A percentile compares a stretch with the other conserved stretches of the same genome.
phyloP scores from a whole-genome alignment of 2,888 invertebrate species.

The Ormyrus nitidulus region DNA sequence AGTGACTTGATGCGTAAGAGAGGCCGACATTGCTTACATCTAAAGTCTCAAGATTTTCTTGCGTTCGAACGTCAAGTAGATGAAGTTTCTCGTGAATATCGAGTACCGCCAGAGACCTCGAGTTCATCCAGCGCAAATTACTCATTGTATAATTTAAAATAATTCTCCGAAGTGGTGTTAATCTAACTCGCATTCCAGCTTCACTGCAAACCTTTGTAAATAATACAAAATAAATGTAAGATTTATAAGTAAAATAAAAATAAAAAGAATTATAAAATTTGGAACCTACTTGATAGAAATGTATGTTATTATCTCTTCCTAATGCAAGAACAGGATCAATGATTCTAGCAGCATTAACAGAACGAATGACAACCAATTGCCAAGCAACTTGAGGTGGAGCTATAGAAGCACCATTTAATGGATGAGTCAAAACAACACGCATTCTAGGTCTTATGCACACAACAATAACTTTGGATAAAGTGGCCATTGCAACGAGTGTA shows the following conservation, averaged over 20 bases:
- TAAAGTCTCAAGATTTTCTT: constrained; percentile 89
- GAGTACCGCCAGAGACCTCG: constrained; percentile 88
- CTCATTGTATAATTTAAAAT: constrained; percentile 84
- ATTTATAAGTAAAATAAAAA: background rate
- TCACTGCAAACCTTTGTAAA: constrained; percentile 76
- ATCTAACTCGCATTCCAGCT: constrained; percentile 78
- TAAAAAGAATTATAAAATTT: background rate
- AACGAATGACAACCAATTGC: constrained; percentile 92
- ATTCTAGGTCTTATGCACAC: constrained; percentile 87
- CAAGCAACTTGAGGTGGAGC: constrained; percentile 94
- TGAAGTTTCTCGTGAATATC: constrained; percentile 92
- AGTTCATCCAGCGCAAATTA: constrained; percentile 89
- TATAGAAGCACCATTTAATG: constrained; percentile 82
- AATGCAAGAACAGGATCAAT: constrained; percentile 93
- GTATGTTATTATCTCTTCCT: constrained; percentile 88
- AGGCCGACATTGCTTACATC: constrained; percentile 89
- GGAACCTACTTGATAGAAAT: constrained; percentile 86
- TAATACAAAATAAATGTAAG: constrained; percentile 2
- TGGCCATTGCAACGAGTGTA: constrained; percentile 93
- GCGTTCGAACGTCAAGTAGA: constrained; percentile 91
- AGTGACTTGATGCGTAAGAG: constrained; percentile 91
- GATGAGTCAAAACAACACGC: constrained; percentile 86
- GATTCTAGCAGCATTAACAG: constrained; percentile 81
- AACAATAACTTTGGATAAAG: constrained; percentile 90
- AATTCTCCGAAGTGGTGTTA: constrained; percentile 84